Percentiles rank a stretch among this genome's conserved stretches.
Conservation (phyloP, 1,140 invertebrate species). For the Panagrolaimus sp. region DNA sequence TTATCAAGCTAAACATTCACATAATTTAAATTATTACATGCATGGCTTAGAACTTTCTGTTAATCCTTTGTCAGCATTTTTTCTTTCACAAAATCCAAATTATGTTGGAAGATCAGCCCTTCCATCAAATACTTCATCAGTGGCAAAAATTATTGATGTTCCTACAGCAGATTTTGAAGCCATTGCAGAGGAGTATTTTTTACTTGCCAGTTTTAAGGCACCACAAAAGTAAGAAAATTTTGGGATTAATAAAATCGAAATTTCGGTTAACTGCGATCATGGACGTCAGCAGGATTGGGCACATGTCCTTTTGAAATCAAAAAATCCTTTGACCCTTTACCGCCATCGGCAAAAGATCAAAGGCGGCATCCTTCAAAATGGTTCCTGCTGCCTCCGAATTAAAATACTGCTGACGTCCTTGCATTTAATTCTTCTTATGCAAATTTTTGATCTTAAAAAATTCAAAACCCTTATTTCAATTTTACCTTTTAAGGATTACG, state of each 20-base stretch:
- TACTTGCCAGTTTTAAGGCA: slow-evolving; percentile 31
- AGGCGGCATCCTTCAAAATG: no score
- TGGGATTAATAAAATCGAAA: not conserved
- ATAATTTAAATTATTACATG: slow-evolving; percentile 21
- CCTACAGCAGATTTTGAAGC: slow-evolving; percentile 33
- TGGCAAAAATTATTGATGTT: slow-evolving; percentile 31
- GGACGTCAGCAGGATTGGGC: no score
- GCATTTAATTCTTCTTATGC: no score
- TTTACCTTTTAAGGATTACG: no score
- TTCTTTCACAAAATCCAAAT: slow-evolving; percentile 39
- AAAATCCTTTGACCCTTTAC: no score
- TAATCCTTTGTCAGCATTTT: slow-evolving; percentile 31
- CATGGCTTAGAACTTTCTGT: slow-evolving; percentile 27
- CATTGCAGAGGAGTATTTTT: slow-evolving; percentile 31
- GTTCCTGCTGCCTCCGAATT: no score
- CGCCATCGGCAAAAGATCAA: no score
- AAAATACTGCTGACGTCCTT: no score
- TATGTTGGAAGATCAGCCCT: slow-evolving; percentile 37
- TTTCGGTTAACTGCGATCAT: not conserved
- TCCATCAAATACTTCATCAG: slow-evolving; percentile 31
- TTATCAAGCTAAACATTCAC: slow-evolving; percentile 27
- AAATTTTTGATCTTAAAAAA: no score
- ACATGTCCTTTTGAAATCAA: no score
- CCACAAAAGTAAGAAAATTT: slow-evolving; percentile 19
- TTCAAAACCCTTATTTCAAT: no score